These are phyloP conservation scores for Tetramorium alpestre DNA, from an alignment of 1,140 invertebrate genomes.

Conservation along the genomic window DNA sequence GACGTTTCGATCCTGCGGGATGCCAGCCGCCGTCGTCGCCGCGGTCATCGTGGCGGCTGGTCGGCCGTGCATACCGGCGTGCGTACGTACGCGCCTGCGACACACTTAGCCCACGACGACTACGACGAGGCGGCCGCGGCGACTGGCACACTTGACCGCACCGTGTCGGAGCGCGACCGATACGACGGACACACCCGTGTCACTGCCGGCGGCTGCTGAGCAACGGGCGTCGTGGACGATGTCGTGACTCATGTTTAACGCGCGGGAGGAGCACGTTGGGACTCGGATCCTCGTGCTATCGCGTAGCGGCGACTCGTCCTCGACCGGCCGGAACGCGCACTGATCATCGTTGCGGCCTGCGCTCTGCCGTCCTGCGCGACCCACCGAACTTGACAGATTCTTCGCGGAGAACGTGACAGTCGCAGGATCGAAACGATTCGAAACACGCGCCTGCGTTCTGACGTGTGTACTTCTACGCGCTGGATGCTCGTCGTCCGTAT, in stretches of 20 bases:
- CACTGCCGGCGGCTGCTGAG: background rate
- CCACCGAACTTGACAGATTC: background rate
- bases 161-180: conserved; percentile 63
- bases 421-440: too few relatives aligned
- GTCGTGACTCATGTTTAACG: conserved; percentile 10
- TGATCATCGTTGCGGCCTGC: background rate
- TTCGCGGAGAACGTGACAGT: background rate
- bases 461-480: background rate
- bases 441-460: background rate
- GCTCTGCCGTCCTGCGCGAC: too few relatives aligned
- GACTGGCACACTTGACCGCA: conserved; percentile 68
- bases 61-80: conserved; percentile 5
- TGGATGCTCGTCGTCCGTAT: background rate
- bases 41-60: conserved; percentile 62
- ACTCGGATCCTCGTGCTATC: background rate
- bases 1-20: conserved; percentile 74
- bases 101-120: conserved; percentile 60
- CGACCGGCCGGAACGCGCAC: background rate
- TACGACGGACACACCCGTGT: conserved; percentile 64
- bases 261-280: background rate
- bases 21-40: conserved; percentile 74
- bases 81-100: conserved; percentile 6
- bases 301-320: background rate
- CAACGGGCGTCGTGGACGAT: conserved; percentile 29
- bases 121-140: conserved; percentile 55